These are phyloP conservation scores for Neotoxoptera formosana DNA, from an alignment of 1,140 invertebrate species.

Conservation along the genomic window DNA sequence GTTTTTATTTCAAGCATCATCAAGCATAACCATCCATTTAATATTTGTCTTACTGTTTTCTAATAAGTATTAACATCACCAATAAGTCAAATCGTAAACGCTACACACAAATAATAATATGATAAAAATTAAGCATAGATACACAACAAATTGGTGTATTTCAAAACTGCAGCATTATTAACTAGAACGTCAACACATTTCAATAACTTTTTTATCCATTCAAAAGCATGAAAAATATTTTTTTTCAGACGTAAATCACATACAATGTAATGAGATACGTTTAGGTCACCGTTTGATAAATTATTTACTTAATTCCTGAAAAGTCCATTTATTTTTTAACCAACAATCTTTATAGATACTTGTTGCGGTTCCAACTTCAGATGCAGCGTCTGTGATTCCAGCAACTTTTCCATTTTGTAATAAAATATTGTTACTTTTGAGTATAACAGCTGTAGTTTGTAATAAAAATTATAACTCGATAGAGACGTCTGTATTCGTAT, in stretches of 20 bases:
- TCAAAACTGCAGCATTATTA: not conserved
- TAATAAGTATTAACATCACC: not conserved
- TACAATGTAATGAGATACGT: not conserved
- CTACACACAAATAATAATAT: not conserved
- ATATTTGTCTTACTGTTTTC: not conserved
- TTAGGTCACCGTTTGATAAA: not conserved
- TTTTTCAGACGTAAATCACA: not conserved
- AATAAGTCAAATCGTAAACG: not conserved
- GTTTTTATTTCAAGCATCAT: not conserved
- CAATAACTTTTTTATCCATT: not conserved
- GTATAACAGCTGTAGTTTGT: not conserved
- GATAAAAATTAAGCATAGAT: not conserved
- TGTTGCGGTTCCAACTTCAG: conserved; percentile 66
- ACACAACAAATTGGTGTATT: not conserved
- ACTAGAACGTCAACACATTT: not conserved
- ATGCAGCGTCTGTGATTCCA: conserved; percentile 68
- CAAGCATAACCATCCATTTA: not conserved
- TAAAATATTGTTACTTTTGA: not conserved
- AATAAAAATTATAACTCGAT: too few species aligned
- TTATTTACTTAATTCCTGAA: not conserved
- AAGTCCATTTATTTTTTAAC: conserved; percentile 64
- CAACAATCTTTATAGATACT: conserved; percentile 64
- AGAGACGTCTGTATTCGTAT: too few species aligned
- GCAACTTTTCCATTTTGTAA: conserved; percentile 64
- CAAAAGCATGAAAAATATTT: not conserved